Evolutionary conservation across 2,113 vertebrate genomes (phyloP).

Genomic region (Rhynchopsitta pachyrhyncha): DNA sequence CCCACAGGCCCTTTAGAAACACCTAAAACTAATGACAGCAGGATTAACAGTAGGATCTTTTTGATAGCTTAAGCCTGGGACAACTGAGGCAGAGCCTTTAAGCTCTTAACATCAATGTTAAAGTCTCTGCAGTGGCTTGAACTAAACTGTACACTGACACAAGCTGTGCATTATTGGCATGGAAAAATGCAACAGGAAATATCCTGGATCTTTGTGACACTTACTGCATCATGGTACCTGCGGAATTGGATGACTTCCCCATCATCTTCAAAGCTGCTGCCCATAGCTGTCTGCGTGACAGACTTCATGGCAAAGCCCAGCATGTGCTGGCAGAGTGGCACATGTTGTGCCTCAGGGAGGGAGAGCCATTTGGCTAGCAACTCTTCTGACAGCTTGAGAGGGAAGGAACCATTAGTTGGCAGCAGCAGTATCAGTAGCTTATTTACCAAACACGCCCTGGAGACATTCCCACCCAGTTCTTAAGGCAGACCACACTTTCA

Average conservation of each 20-base stretch:
- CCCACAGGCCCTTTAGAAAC: not conserved
- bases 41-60: not conserved
- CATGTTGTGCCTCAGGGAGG: conserved; percentile 87
- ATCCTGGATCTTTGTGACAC: not conserved
- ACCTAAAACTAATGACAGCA: not conserved
- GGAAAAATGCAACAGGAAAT: not conserved
- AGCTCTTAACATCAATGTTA: not conserved
- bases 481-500: not conserved
- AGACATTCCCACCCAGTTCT: not conserved
- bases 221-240: conserved; percentile 91
- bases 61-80: not conserved
- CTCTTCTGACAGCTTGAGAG: conserved; percentile 88
- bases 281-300: conserved; percentile 89
- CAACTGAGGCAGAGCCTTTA: not conserved
- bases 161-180: not conserved
- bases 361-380: conserved; percentile 88
- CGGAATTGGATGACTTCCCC: conserved; percentile 88
- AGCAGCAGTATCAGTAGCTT: not conserved
- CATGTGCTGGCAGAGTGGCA: conserved; percentile 90
- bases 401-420: conserved; percentile 35
- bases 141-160: not conserved
- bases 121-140: not conserved
- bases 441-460: conserved; percentile 30
- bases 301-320: conserved; percentile 93
- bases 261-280: conserved; percentile 85